phyloP scores from a whole-genome alignment of 2,113 vertebrate genomes.

The Peucedramus taeniatus region DNA sequence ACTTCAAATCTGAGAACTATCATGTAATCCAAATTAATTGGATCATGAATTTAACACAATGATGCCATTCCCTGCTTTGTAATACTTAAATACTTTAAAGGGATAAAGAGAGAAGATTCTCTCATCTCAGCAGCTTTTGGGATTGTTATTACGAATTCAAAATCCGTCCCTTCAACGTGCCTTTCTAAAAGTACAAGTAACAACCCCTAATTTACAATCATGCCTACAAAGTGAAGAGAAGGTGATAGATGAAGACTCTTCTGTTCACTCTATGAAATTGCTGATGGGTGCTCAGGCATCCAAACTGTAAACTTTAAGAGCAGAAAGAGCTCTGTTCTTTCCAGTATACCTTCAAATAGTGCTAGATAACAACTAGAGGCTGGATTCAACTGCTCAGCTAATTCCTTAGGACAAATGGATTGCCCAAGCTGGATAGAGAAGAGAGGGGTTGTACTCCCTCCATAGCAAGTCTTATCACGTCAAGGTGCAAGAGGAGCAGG shows the following conservation, averaged over 20 bases:
- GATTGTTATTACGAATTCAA: not conserved
- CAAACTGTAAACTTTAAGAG: not conserved
- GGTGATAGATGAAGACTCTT: not conserved
- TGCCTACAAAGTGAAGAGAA: not conserved
- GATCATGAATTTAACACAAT: not conserved
- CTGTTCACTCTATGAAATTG: not conserved
- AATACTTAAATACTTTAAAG: not conserved
- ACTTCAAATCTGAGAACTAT: not conserved
- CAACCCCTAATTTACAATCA: not conserved
- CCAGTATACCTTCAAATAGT: not conserved
- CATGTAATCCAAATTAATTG: not conserved
- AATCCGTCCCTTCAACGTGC: accelerated
- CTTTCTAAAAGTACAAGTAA: not conserved
- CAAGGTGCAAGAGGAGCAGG: not conserved
- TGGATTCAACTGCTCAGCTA: not conserved
- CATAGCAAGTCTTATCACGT: not conserved
- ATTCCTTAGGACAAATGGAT: not conserved
- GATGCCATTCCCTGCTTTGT: not conserved
- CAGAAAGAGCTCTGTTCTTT: not conserved
- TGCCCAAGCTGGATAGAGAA: not conserved
- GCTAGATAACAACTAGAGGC: not conserved
- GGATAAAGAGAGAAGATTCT: not conserved
- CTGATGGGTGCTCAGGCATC: not conserved
- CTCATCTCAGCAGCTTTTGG: not conserved
- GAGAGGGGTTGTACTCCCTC: not conserved